Conservation (phyloP, 2,888 invertebrate genomes). For the Papilio elwesi region DNA sequence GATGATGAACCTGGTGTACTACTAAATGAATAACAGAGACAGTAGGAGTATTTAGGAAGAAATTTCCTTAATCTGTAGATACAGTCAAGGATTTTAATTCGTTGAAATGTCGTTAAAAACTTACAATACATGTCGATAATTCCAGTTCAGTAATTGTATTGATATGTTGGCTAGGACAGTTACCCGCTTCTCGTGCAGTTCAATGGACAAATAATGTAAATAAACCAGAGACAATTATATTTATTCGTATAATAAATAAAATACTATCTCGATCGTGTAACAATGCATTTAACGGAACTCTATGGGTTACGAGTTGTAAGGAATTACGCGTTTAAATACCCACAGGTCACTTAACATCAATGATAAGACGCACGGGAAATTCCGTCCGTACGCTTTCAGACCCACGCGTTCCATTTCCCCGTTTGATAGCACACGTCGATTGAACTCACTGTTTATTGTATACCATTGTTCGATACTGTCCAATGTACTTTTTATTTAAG, state of each 20-base stretch:
- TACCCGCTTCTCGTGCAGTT: neutral
- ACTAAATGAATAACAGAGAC: too few relatives aligned
- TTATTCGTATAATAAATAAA: constrained; percentile 16
- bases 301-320: constrained; percentile 15
- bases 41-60: too few relatives aligned
- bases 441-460: neutral
- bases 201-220: neutral
- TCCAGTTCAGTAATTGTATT: too few relatives aligned
- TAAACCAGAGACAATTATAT: constrained; percentile 1
- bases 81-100: too few relatives aligned
- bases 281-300: constrained; percentile 25
- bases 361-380: constrained; percentile 6
- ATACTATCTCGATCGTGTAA: constrained; percentile 19
- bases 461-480: neutral
- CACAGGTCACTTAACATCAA: constrained; percentile 9
- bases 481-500: neutral
- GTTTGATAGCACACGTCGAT: constrained; percentile 1
- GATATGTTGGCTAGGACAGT: too few relatives aligned
- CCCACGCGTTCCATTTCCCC: constrained; percentile 10
- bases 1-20: too few relatives aligned
- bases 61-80: too few relatives aligned
- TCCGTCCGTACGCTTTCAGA: neutral
- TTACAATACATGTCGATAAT: too few relatives aligned
- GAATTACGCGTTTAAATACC: constrained; percentile 17
- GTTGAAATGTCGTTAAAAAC: too few relatives aligned